Evolutionary conservation across 2,797 vertebrate species (phyloP).

Genomic region (Coregonus sp.): DNA sequence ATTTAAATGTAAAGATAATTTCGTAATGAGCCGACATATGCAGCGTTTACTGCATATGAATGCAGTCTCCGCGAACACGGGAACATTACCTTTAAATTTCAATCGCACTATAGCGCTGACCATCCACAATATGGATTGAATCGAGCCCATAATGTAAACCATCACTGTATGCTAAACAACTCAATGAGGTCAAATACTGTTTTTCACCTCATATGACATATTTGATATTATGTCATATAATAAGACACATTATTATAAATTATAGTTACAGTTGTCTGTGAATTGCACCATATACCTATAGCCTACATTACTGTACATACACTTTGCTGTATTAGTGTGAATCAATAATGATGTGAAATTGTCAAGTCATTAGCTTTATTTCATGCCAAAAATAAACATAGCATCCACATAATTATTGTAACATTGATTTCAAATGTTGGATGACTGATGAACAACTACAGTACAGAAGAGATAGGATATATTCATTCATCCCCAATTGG

Average conservation of each 20-base stretch:
- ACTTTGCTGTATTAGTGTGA: not conserved
- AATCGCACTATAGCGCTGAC: not conserved
- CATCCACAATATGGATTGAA: not conserved
- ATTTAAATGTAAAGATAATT: too few relatives aligned
- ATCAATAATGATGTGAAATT: not conserved
- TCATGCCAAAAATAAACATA: conserved; percentile 70
- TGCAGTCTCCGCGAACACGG: too few relatives aligned
- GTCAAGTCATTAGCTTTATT: conserved; percentile 70
- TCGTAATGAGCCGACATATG: too few relatives aligned
- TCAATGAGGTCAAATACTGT: too few relatives aligned
- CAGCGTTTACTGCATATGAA: too few relatives aligned
- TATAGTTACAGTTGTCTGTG: too few relatives aligned
- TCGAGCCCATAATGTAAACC: not conserved
- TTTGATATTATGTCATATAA: not conserved
- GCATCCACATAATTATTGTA: conserved; percentile 58
- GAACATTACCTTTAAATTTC: too few relatives aligned
- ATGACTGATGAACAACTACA: conserved; percentile 33
- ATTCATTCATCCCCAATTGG: conserved; percentile 43
- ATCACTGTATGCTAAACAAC: not conserved
- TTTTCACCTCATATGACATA: not conserved
- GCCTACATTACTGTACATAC: not conserved
- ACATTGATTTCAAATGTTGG: conserved; percentile 36
- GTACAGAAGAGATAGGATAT: conserved; percentile 34
- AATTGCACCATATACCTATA: not conserved
- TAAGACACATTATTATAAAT: not conserved